These are phyloP conservation scores for Brachylomia viminalis DNA, from an alignment of 2,888 invertebrate species.

Conservation along the genomic window DNA sequence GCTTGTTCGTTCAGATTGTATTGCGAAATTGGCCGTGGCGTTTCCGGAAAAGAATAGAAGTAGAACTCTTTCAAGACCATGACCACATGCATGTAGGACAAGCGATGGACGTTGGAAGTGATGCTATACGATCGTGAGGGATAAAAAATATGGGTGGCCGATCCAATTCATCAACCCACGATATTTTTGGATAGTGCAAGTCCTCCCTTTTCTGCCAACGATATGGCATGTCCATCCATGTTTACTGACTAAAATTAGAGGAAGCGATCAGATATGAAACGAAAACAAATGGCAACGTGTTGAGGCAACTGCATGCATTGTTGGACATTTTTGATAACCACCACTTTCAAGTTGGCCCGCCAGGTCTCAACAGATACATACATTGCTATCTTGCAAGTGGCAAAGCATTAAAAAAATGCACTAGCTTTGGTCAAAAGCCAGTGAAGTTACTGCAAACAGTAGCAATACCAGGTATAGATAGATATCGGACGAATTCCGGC, in stretches of 20 bases:
- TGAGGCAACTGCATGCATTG: neutral
- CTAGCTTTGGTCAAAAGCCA: conserved; percentile 18
- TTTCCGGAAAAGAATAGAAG: conserved; percentile 9
- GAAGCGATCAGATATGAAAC: neutral
- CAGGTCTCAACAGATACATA: neutral
- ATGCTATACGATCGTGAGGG: no score
- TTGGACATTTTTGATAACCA: neutral
- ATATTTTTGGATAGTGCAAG: no score
- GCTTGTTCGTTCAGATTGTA: conserved; percentile 21
- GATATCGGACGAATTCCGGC: conserved; percentile 66
- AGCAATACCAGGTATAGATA: conserved; percentile 53
- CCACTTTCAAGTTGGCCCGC: neutral
- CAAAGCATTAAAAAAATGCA: conserved; percentile 2
- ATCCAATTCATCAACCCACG: neutral
- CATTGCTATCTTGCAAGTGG: neutral
- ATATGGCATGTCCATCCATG: no score
- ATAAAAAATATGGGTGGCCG: neutral
- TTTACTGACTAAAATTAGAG: neutral
- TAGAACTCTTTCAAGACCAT: neutral
- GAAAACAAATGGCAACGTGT: neutral
- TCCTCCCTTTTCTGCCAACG: neutral
- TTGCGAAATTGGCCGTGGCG: conserved; percentile 21
- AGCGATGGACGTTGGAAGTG: neutral
- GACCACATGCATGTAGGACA: neutral
- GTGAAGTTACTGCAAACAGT: conserved; percentile 24